Base-by-base conservation (phyloP, 1,140 invertebrate genomes). In the Scaptomyza graminum region DNA sequence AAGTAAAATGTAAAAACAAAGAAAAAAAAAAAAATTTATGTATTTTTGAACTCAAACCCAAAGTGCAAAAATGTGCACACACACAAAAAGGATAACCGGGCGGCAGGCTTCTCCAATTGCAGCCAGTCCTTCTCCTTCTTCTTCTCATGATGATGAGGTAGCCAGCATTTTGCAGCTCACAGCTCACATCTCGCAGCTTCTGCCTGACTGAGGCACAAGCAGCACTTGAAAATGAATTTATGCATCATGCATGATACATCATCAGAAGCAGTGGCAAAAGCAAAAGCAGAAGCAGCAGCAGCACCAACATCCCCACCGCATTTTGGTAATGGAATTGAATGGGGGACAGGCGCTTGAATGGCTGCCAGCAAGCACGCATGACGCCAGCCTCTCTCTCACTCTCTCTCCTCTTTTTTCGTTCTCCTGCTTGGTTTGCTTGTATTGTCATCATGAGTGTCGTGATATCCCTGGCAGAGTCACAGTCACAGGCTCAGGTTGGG, bases 191-290 rank as follows among this genome's bases (percentile, higher is more conserved):
- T 28, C 47, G 60, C 57, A 55, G 65, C 64, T 71, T 64, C 60
- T 72, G 68, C 47, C 67, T 70, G 65, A 50, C 51, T 71, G 76
- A 64, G 74, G 74, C 64, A 65, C 55, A 65, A 75, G 81, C 65
- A 69, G 76, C 83, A 89, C 83, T 88, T 88, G 75, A 85, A 85
- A 85, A 80, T 85, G 77, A 88, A 88, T 88, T 88, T 88, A 83
- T 88, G 79, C 83, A 79, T 88, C 83, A 88, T 88, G 83, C 76
- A 88, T 88, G 83, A 88, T 88, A 88, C 83, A 88, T 88, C 79
- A 69, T 80, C 82, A 85, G 75, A 76, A 71, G 49, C 72, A 60
- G 31, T 65, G 56, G 51, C 54, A 60, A 15, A 59, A 69, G 6
- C 3, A 61, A 3, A 51, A 63, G 11, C 16, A 47, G n/a, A 51